phyloP scores from a whole-genome alignment of 2,797 vertebrate genomes.

The Phaenicophaeus curvirostris region DNA sequence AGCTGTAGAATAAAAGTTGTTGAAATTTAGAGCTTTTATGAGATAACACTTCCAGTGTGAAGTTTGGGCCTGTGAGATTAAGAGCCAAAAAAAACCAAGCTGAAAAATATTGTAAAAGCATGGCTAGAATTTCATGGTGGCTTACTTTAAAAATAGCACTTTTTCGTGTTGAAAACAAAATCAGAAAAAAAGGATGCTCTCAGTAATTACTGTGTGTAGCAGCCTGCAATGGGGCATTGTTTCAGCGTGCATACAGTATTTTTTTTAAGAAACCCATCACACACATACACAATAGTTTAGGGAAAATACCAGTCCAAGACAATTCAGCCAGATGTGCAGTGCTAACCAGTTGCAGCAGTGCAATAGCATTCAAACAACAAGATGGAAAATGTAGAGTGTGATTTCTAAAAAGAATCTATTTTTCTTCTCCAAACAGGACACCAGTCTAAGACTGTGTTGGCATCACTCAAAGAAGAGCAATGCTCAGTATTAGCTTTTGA shows the following conservation, averaged over 20 bases:
- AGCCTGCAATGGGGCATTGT: slow-evolving; percentile 58
- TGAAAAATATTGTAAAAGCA: slow-evolving; percentile 54
- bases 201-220: slow-evolving; percentile 66
- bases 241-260: slow-evolving; percentile 57
- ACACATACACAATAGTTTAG: slow-evolving; percentile 71
- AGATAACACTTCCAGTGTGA: slow-evolving; percentile 45
- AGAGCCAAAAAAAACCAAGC: slow-evolving; percentile 29
- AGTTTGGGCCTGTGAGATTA: slow-evolving; percentile 2
- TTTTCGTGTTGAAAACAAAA: slow-evolving; percentile 64
- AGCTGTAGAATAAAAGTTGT: not conserved
- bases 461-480: not conserved
- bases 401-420: slow-evolving; percentile 59
- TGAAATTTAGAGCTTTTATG: slow-evolving; percentile 47
- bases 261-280: slow-evolving; percentile 13
- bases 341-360: slow-evolving; percentile 73
- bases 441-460: slow-evolving; percentile 1
- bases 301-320: slow-evolving; percentile 69
- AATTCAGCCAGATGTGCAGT: slow-evolving; percentile 72
- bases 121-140: slow-evolving; percentile 56
- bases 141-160: slow-evolving; percentile 67
- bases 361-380: slow-evolving; percentile 50
- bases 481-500: slow-evolving; percentile 19
- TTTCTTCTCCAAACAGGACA: slow-evolving; percentile 35
- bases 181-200: slow-evolving; percentile 55
- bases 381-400: slow-evolving; percentile 60